Evolutionary conservation across 2,888 invertebrate genomes (phyloP).

Genomic region (Protonemura montana): DNA sequence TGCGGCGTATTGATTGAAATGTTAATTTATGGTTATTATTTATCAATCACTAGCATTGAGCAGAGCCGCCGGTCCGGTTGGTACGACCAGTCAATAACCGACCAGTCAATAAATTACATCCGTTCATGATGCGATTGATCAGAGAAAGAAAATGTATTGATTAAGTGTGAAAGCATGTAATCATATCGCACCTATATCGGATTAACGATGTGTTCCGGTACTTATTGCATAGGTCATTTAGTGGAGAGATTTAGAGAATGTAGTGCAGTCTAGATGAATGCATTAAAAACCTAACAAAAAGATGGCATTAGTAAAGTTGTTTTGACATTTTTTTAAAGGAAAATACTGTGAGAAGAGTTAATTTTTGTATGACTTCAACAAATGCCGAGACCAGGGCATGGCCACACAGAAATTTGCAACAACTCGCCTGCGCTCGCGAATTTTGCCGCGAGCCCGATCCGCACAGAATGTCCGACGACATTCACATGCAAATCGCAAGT

Average conservation of each 20-base stretch:
- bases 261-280: too few species aligned
- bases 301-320: too few species aligned
- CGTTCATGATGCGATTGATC: background rate
- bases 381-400: background rate
- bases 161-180: background rate
- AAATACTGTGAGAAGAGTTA: too few species aligned
- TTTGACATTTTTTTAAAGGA: too few species aligned
- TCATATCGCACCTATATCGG: background rate
- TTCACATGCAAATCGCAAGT: background rate
- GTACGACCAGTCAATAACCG: background rate
- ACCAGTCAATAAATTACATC: slow-evolving; percentile 15
- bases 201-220: too few species aligned
- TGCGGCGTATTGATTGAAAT: slow-evolving; percentile 15
- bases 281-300: too few species aligned
- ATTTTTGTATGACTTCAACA: background rate
- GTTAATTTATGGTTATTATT: slow-evolving; percentile 21
- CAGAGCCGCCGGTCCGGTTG: background rate
- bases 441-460: background rate
- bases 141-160: background rate
- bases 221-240: too few species aligned
- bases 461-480: background rate
- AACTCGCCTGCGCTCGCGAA: background rate
- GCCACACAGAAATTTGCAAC: background rate
- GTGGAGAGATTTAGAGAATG: too few species aligned
- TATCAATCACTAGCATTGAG: slow-evolving; percentile 21